Conservation (phyloP, 2,888 invertebrate genomes). For the Drosophila kambysellisi region DNA sequence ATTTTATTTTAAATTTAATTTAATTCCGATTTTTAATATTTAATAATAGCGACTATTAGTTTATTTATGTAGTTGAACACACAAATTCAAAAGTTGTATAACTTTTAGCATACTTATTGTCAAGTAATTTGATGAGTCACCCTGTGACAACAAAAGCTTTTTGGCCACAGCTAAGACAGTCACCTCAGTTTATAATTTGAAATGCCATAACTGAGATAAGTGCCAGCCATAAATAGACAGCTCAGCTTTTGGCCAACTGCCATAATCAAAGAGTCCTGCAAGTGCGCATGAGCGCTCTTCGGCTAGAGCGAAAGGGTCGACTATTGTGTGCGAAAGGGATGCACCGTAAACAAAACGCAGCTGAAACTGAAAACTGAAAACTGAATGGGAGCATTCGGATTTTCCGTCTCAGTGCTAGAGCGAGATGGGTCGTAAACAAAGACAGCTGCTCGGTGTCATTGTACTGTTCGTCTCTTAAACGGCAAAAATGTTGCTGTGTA, state of each 20-base stretch:
- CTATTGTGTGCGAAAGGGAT: constrained; percentile 66
- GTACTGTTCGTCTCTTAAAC: constrained; percentile 59
- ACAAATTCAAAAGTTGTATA: not conserved
- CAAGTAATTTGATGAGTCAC: not conserved
- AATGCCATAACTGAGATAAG: constrained; percentile 26
- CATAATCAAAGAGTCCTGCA: constrained; percentile 36
- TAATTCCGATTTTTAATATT: too few relatives aligned
- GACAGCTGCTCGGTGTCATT: constrained; percentile 81
- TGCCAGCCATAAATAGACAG: constrained; percentile 15
- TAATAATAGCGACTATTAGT: not conserved
- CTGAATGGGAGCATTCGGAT: constrained; percentile 41
- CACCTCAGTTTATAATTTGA: constrained; percentile 28
- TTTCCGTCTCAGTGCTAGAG: constrained; percentile 69
- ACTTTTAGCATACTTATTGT: not conserved
- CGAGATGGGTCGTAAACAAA: constrained; percentile 83
- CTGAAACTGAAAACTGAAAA: constrained; percentile 26
- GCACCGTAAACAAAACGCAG: constrained; percentile 79
- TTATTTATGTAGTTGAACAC: not conserved
- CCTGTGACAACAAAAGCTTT: constrained; percentile 28
- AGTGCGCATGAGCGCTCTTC: constrained; percentile 50
- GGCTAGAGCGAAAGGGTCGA: constrained; percentile 24
- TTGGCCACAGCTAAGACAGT: constrained; percentile 30
- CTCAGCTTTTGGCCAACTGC: constrained; percentile 21
- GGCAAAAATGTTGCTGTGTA: not conserved
- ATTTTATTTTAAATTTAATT: too few relatives aligned